Percentiles rank a stretch among this genome's conserved stretches.
These are phyloP conservation scores for silkworm (Bombyx mori) DNA, from an alignment of 1,140 invertebrate genomes.

Conservation along the genomic window DNA sequence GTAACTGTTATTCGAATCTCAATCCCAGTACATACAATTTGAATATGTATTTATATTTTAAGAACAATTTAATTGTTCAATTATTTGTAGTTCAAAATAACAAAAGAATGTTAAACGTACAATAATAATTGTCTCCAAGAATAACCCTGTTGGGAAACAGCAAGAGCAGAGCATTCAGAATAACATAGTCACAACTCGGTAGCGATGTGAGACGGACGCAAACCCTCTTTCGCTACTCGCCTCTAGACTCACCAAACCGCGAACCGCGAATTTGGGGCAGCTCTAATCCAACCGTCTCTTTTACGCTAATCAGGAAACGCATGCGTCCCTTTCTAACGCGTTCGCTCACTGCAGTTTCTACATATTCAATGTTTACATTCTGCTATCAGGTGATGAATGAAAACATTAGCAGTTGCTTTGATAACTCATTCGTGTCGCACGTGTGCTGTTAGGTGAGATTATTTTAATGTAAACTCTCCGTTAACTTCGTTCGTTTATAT, in stretches of 20 bases:
- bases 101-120: background rate
- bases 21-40: background rate
- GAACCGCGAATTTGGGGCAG: constrained; percentile 51
- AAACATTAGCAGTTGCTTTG: constrained; percentile 4
- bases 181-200: constrained; percentile 60
- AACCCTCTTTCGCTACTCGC: constrained; percentile 27
- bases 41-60: background rate
- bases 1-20: background rate
- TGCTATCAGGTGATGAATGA: constrained; percentile 35
- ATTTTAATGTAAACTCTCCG: too few species aligned
- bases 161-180: constrained; percentile 42
- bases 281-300: constrained; percentile 35
- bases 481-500: too few species aligned
- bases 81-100: background rate
- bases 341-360: constrained; percentile 36
- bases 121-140: constrained; percentile 8
- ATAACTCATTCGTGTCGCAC: too few species aligned
- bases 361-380: constrained; percentile 59
- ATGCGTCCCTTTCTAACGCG: constrained; percentile 22
- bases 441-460: too few species aligned
- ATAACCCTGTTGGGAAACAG: constrained; percentile 22
- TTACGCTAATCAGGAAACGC: constrained; percentile 7
- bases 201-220: constrained; percentile 65
- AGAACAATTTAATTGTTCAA: background rate
- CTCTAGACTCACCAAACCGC: constrained; percentile 51